Evolutionary conservation across 2,888 invertebrate species (phyloP).

Genomic region (Zaprionus bogoriensis): DNA sequence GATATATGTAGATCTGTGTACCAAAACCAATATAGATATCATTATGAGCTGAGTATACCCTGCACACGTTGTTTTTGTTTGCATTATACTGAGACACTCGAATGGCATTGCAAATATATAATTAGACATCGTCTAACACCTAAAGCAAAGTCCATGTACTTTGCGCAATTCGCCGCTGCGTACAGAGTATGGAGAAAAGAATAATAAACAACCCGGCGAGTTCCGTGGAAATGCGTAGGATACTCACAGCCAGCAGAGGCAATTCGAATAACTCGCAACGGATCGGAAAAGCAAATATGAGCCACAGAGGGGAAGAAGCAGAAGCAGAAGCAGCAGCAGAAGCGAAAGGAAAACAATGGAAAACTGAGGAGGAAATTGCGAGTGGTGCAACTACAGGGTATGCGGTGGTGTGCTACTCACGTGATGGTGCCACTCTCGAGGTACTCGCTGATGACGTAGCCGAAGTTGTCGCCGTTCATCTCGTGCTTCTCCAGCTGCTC

Average conservation of each 20-base stretch:
- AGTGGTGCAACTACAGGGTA: not conserved
- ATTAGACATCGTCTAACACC: too few relatives aligned
- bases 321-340: not conserved
- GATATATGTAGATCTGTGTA: too few relatives aligned
- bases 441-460: constrained; percentile 85
- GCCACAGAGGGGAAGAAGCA: not conserved
- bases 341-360: not conserved
- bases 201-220: not conserved
- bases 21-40: too few relatives aligned
- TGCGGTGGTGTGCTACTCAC: constrained; percentile 65
- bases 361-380: not conserved
- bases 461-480: constrained; percentile 89
- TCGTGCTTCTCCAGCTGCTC: constrained; percentile 87
- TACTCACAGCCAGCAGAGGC: not conserved
- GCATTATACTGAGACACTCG: too few relatives aligned
- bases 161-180: not conserved
- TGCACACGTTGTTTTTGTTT: too few relatives aligned
- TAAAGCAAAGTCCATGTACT: not conserved
- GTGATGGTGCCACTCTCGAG: constrained; percentile 55
- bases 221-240: not conserved
- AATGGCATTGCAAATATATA: too few relatives aligned
- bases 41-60: too few relatives aligned
- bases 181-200: not conserved
- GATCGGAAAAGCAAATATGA: not conserved
- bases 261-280: too few relatives aligned